These are phyloP conservation scores for Dorcus parallelipipedus DNA, from an alignment of 2,888 invertebrate species.

Conservation along the genomic window DNA sequence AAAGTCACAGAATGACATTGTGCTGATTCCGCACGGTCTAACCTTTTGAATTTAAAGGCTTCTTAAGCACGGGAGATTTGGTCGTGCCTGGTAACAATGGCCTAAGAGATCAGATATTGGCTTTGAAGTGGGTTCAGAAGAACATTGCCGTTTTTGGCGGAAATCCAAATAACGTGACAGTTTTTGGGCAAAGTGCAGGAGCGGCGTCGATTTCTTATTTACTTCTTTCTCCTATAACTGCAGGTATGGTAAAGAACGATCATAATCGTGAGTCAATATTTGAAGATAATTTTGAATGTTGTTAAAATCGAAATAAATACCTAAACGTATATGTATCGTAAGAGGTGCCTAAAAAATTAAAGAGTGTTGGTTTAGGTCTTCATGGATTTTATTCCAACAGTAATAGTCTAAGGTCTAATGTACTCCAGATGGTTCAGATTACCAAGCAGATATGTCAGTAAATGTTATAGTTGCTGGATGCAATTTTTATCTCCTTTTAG, in stretches of 20 bases:
- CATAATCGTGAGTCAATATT: not conserved
- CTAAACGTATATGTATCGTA: no score
- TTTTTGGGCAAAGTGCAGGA: slow-evolving; percentile 15
- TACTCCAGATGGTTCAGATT: no score
- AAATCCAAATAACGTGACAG: slow-evolving; percentile 11
- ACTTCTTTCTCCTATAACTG: slow-evolving; percentile 6
- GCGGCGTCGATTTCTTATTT: slow-evolving; percentile 12
- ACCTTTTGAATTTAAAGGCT: slow-evolving; percentile 5
- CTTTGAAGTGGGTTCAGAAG: slow-evolving; percentile 12
- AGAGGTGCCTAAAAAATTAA: no score
- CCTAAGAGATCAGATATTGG: slow-evolving; percentile 11
- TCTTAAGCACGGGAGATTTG: slow-evolving; percentile 13
- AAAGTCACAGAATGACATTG: not conserved
- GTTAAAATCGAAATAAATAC: no score
- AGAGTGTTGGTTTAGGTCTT: no score
- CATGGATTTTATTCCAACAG: no score
- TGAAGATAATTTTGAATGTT: not conserved
- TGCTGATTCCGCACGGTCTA: not conserved
- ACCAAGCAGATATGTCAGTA: no score
- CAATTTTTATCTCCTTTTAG: no score
- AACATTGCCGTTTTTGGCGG: slow-evolving; percentile 17
- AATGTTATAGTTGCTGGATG: no score
- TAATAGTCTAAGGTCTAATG: no score
- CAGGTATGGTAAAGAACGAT: not conserved
- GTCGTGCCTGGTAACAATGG: slow-evolving; percentile 13